phyloP scores from a whole-genome alignment of 2,888 invertebrate genomes.

The Tenthredo scrophulariae region DNA sequence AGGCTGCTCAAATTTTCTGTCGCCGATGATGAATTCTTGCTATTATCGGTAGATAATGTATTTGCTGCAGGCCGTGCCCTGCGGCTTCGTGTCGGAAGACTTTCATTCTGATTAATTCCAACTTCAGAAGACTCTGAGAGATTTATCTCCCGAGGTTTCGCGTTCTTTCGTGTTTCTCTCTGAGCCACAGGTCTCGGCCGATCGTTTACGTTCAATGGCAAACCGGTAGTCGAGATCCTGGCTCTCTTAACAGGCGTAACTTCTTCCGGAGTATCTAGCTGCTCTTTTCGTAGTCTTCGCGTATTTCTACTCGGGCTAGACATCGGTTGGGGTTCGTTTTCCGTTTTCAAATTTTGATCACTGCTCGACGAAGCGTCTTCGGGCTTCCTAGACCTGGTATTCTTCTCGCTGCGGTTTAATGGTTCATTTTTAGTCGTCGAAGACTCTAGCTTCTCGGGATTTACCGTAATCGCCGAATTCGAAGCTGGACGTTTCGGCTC shows the following conservation, averaged over 20 bases:
- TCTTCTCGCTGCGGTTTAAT: background rate
- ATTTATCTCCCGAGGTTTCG: background rate
- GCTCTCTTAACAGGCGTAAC: conserved; percentile 5
- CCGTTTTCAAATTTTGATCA: background rate
- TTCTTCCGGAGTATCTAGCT: background rate
- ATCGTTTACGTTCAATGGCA: background rate
- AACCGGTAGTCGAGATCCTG: background rate
- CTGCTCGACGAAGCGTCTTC: background rate
- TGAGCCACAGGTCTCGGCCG: background rate
- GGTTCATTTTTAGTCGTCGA: background rate
- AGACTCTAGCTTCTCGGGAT: background rate
- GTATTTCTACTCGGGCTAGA: background rate
- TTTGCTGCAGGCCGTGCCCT: background rate
- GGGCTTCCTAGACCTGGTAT: background rate
- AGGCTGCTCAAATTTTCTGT: background rate
- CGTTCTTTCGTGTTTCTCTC: background rate
- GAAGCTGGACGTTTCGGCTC: background rate
- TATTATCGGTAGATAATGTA: background rate
- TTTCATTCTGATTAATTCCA: background rate
- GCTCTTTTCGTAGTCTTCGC: conserved; percentile 9
- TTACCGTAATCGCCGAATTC: background rate
- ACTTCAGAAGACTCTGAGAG: background rate
- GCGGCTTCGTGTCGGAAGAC: background rate
- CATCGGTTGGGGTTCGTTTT: background rate
- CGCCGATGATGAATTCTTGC: background rate